Conservation (phyloP, 2,797 vertebrate species). For the Pyrocephalus nanus region DNA sequence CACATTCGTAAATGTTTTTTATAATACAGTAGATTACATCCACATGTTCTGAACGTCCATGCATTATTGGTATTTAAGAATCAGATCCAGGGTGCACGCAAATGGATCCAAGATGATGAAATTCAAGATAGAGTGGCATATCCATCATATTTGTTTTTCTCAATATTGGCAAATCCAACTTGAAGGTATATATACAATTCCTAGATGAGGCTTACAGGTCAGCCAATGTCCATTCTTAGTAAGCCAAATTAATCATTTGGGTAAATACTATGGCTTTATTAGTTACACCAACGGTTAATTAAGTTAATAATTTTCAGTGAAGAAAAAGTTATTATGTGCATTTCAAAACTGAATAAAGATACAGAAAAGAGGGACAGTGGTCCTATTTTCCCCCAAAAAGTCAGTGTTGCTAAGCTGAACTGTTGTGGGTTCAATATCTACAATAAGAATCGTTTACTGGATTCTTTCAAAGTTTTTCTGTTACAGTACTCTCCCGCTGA, state of each 20-base stretch:
- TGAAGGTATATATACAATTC: neutral
- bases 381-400: neutral
- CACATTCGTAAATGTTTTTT: neutral
- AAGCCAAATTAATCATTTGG: neutral
- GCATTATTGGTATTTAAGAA: neutral
- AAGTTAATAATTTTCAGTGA: neutral
- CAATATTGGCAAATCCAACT: neutral
- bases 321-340: neutral
- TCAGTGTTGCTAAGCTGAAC: neutral
- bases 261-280: neutral
- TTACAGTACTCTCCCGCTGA: neutral
- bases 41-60: conserved; percentile 5
- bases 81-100: neutral
- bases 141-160: neutral
- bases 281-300: neutral
- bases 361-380: neutral
- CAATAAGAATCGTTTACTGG: neutral
- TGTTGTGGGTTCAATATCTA: neutral
- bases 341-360: neutral
- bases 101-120: neutral
- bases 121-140: neutral
- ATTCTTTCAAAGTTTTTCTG: neutral
- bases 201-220: neutral
- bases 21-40: neutral
- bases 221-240: neutral